Evolutionary conservation across 2,113 vertebrate genomes (phyloP).

Genomic region (Sporophila hypoxantha): DNA sequence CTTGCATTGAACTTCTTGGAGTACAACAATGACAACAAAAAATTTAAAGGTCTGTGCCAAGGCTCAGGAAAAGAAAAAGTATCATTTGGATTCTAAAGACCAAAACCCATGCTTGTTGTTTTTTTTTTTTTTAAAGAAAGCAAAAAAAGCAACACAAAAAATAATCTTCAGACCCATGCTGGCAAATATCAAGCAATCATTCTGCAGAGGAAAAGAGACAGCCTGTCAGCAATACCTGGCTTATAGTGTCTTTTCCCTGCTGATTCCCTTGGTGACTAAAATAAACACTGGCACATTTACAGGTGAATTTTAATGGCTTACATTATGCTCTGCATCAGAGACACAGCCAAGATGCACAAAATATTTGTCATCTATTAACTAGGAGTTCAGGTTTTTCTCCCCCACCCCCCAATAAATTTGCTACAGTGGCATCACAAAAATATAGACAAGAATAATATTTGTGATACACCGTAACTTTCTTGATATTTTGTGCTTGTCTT

Average conservation of each 20-base stretch:
- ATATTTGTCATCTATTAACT: neutral
- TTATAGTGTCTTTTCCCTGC: neutral
- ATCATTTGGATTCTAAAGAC: neutral
- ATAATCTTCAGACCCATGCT: neutral
- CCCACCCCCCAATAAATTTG: neutral
- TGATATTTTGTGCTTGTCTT: neutral
- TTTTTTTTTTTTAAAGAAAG: neutral
- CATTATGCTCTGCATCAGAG: neutral
- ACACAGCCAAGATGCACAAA: neutral
- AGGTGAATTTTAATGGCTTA: conserved; percentile 1
- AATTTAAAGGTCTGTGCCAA: neutral
- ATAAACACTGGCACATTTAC: neutral
- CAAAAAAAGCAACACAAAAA: neutral
- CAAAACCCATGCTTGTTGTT: neutral
- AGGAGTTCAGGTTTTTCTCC: neutral
- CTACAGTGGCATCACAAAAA: neutral
- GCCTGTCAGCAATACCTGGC: neutral
- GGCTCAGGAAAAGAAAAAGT: neutral
- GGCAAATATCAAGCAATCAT: neutral
- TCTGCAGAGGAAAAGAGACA: neutral
- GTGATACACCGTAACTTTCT: neutral
- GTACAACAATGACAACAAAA: neutral
- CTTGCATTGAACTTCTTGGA: neutral
- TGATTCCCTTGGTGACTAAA: neutral
- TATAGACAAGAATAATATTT: neutral